Evolutionary conservation across 2,888 invertebrate species (phyloP), one percentile per base, ranked within the genome.

Genomic region (Synanthedon formicaeformis): DNA sequence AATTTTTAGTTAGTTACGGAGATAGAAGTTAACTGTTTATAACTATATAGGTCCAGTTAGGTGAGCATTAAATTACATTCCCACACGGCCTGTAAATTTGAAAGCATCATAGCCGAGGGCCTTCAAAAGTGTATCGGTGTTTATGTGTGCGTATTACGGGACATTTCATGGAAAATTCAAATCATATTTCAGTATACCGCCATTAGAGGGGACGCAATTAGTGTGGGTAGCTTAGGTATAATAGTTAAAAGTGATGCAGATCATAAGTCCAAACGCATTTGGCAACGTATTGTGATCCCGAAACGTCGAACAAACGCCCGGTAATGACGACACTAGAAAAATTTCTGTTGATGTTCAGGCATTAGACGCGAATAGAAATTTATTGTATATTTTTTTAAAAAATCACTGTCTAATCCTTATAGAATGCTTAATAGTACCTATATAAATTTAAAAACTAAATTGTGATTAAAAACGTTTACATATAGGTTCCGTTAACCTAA

Each of bases 221-320:
- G 45, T 45, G 45, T 45, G 45, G 45, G 45, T 45, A 45, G 45
- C 14, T n/a, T 45, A 14, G 45, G 45, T 45, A 45, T 45, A 45
- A 59, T 66, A 72, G 78, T 81, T 79, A 83, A 83, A 81, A 83
- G 78, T 81, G 78, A 74, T 75, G 73, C 67, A 65, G 66, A 67
- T 75, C 75, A 71, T 75, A 76, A 80, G 78, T 78, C 67, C 66
- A 68, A 66, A 69, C 78, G 75, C 79, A 83, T 84, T 86, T 84
- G 85, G 83, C 85, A 81, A 63, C 70, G 74, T 66, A 80, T 81
- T 84, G 83, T 82, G 73, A 78, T 79, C 79, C 81, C 69, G 79
- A 82, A 82, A 78, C 73, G 79, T 81, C 82, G 78, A 85, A 83
- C 83, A 81, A 84, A 79, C 79, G 76, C 70, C 64, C 65, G 68